These are phyloP conservation scores for Neocrepidodera transversa DNA, from an alignment of 2,888 invertebrate species.

Conservation along the genomic window DNA sequence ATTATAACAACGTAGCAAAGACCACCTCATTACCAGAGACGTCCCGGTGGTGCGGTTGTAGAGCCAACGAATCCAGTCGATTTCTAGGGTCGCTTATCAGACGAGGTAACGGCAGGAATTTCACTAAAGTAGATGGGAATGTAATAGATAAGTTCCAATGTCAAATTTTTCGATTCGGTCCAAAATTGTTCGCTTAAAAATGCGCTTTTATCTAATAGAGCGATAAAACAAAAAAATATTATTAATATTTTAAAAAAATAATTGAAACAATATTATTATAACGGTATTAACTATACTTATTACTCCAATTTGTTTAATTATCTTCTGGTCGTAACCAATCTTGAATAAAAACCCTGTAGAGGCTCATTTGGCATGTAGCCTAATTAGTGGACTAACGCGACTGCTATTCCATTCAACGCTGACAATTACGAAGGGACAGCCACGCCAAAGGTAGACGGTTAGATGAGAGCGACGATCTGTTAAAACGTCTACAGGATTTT, in stretches of 20 bases:
- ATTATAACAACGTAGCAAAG: constrained; percentile 41
- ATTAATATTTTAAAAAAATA: too few species aligned
- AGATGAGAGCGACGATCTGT: constrained; percentile 29
- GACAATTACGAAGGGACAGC: constrained; percentile 38
- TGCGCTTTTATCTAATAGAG: too few species aligned
- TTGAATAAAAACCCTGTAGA: neutral
- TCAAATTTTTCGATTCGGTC: too few species aligned
- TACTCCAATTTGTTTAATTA: too few species aligned
- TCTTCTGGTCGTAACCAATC: neutral
- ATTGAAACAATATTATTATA: too few species aligned
- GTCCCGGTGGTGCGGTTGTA: constrained; percentile 24
- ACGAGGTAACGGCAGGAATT: neutral
- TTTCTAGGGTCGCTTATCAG: neutral
- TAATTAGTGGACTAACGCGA: constrained; percentile 40
- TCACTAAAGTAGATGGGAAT: too few species aligned
- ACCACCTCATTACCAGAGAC: constrained; percentile 45
- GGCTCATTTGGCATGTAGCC: constrained; percentile 40
- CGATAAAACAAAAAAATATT: too few species aligned
- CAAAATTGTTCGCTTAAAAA: too few species aligned
- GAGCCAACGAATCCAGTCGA: constrained; percentile 4
- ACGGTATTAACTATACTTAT: too few species aligned
- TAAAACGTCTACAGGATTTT: constrained; percentile 35
- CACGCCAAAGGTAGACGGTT: constrained; percentile 4
- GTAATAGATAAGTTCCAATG: too few species aligned
- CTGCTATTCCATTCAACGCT: constrained; percentile 40